Evolutionary conservation across 2,888 invertebrate genomes (phyloP), one percentile per base, ranked within the genome.

Genomic region (Stictocephala bisonia): DNA sequence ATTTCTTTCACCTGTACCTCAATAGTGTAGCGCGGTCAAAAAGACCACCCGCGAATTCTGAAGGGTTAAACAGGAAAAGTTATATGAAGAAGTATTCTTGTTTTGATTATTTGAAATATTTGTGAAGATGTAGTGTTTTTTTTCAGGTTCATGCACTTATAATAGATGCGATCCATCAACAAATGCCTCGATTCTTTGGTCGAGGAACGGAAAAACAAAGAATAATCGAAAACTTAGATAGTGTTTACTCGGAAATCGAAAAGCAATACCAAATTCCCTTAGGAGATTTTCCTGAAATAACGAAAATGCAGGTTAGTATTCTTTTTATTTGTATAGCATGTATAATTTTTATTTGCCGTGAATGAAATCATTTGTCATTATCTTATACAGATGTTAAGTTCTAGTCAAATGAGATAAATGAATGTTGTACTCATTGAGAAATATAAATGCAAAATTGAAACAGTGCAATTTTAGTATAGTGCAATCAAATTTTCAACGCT

Each of bases 171-270:
- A 83, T 90, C 72, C 84, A 85, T 79, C 87, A 87, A 80, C 88
- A 89, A 78, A 90, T 90, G 89, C 90, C 90, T 0, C 85, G 88
- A 24, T 85, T 90, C 85, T 89, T 90, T 81, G 89, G 90, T 15
- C 90, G 89, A 80, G 90, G 90, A 51, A 84, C 85, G 72, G 89
- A 89, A 82, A 90, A 90, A 84, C 89, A 89, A 81, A 89, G 90
- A 78, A 84, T 90, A 29, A 90, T 90, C 76, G 85, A 86, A 79
- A 86, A 87, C 78, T 82, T 90, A 74, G 86, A 85, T 27, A 84
- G 86, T 69, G 87, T 88, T 74, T 90, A 87, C 80, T 83, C 84
- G 40, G 82, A 84, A 75, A 81, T 89, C 50, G 87, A 89, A 80
- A 83, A 86, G 41, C 89, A 89, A 79, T 87, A 90, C 81, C 85